phyloP scores from a whole-genome alignment of 2,797 vertebrate species.

The Luscinia luscinia region DNA sequence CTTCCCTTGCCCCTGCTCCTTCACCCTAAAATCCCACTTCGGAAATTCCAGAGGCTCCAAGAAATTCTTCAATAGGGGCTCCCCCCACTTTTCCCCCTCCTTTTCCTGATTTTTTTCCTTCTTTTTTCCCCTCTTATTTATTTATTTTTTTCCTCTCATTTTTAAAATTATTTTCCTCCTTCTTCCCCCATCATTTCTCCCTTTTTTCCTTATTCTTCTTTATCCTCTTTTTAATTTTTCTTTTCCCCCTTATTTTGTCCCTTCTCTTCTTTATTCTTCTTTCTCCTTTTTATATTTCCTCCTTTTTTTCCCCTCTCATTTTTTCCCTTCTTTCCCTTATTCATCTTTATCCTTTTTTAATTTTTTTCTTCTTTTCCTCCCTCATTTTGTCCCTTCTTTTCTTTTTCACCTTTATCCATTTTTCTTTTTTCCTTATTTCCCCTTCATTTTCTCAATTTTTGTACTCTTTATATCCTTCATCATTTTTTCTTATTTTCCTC shows the following conservation, averaged over 20 bases:
- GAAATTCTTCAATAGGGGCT: constrained; percentile 18
- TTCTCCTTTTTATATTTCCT: no score
- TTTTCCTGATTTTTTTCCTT: rapidly evolving
- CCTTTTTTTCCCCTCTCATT: no score
- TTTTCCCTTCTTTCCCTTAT: no score
- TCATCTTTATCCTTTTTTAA: no score
- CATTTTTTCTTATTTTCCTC: neutral
- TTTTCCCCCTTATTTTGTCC: rapidly evolving
- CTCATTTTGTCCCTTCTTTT: neutral
- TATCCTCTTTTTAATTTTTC: no score
- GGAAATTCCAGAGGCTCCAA: neutral
- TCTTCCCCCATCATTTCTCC: rapidly evolving
- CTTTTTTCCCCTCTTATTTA: rapidly evolving
- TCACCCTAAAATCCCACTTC: neutral
- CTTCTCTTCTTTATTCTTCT: no score
- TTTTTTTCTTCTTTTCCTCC: rapidly evolving
- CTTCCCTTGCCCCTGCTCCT: neutral
- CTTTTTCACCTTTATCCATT: rapidly evolving
- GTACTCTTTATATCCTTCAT: neutral
- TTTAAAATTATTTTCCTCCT: rapidly evolving
- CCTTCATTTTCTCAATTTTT: neutral
- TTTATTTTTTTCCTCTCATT: no score
- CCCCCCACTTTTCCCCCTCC: neutral
- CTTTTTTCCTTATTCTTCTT: no score
- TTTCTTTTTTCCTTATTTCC: neutral